phyloP scores from a whole-genome alignment of 2,113 vertebrate species.

The Dromaius novaehollandiae region DNA sequence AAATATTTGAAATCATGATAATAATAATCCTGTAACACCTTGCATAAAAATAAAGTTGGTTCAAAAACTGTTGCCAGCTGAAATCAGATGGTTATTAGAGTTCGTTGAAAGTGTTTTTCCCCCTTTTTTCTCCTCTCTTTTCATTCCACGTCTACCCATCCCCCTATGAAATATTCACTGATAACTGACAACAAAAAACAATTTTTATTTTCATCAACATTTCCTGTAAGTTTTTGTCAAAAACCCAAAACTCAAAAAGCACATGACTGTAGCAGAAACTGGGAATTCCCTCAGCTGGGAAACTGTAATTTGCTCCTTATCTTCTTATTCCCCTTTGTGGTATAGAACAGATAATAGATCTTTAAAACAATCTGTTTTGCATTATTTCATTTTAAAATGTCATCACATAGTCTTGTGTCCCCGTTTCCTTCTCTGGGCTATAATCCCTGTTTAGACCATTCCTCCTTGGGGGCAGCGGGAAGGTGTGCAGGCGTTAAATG shows the following conservation, averaged over 20 bases:
- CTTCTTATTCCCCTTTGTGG: not conserved
- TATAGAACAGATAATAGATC: not conserved
- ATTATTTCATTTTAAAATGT: not conserved
- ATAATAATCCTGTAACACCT: not conserved
- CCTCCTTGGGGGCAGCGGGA: not conserved
- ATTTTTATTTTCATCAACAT: not conserved
- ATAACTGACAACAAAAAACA: not conserved
- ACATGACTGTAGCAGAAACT: not conserved
- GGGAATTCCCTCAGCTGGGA: not conserved
- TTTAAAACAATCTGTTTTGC: not conserved
- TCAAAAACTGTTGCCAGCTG: not conserved
- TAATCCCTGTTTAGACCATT: not conserved
- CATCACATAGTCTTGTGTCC: not conserved
- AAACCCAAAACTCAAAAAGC: not conserved
- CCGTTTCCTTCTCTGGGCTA: not conserved
- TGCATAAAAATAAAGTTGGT: not conserved
- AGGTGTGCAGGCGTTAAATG: not conserved
- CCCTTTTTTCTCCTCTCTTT: not conserved
- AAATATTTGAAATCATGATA: not conserved
- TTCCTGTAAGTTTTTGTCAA: conserved; percentile 25
- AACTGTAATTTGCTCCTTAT: not conserved
- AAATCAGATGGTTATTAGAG: not conserved
- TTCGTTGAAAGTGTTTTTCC: not conserved
- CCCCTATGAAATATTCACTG: not conserved
- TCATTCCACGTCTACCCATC: not conserved